phyloP scores from a whole-genome alignment of 2,797 vertebrate species.

The Poeciliopsis turneri region DNA sequence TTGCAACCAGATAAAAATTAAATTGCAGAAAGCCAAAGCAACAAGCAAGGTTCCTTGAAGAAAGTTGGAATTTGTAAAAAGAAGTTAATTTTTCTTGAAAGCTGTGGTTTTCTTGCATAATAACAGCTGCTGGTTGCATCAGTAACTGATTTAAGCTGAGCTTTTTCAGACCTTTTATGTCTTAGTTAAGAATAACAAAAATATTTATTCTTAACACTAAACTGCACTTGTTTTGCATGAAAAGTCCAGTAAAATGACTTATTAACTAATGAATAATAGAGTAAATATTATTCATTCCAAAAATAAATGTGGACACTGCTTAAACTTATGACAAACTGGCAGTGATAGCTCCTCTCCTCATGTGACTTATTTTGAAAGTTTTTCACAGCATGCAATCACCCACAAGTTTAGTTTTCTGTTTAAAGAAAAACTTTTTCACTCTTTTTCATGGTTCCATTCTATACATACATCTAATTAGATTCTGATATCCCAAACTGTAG shows the following conservation, averaged over 20 bases:
- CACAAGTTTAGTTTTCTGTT: background rate
- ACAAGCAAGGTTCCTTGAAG: background rate
- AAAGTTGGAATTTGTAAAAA: background rate
- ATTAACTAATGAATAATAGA: background rate
- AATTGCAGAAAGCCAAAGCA: background rate
- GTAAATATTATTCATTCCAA: background rate
- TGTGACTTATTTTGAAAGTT: no score
- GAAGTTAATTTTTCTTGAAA: background rate
- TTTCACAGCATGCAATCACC: background rate
- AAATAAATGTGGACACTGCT: background rate
- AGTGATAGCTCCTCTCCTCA: background rate
- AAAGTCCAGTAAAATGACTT: background rate
- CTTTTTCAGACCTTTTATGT: background rate
- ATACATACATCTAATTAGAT: background rate
- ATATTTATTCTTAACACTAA: background rate
- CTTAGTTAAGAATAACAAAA: background rate
- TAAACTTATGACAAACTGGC: background rate
- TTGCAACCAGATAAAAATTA: background rate
- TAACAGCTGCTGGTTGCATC: background rate
- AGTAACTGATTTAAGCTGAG: background rate
- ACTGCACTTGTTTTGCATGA: background rate
- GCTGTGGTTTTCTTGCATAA: background rate
- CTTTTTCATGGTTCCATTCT: background rate
- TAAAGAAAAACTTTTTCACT: background rate
- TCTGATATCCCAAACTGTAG: background rate